These are phyloP conservation scores for Dilophus febrilis DNA, from an alignment of 2,888 invertebrate species.

Conservation along the genomic window DNA sequence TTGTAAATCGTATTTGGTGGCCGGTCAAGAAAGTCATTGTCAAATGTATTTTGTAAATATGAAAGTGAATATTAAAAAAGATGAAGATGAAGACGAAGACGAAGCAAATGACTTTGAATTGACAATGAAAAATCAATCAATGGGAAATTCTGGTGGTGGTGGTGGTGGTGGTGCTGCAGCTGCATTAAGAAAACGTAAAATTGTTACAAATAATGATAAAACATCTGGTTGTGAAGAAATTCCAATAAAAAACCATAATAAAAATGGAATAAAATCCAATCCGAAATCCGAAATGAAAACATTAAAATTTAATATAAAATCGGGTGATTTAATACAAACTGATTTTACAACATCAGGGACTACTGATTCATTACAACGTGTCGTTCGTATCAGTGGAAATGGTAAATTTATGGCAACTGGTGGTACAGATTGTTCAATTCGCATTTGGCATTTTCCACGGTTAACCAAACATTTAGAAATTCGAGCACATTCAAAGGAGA, in stretches of 20 bases:
- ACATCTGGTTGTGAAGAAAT: background rate
- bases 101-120: conserved; percentile 33
- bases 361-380: conserved; percentile 79
- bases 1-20: conserved; percentile 62
- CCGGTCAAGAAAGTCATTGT: conserved; percentile 84
- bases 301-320: conserved; percentile 57
- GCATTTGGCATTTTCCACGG: conserved; percentile 79
- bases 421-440: conserved; percentile 72
- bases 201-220: background rate
- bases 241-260: background rate
- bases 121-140: conserved; percentile 31
- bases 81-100: conserved; percentile 35
- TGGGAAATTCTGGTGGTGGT: conserved; percentile 16
- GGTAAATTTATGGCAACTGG: conserved; percentile 77
- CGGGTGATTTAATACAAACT: conserved; percentile 67
- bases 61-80: too few relatives aligned
- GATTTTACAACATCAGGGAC: conserved; percentile 51
- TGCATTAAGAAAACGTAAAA: background rate
- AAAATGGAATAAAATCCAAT: conserved; percentile 10
- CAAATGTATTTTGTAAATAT: conserved; percentile 61
- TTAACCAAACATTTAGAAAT: conserved; percentile 52
- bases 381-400: conserved; percentile 60
- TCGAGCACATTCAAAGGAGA: conserved; percentile 72
- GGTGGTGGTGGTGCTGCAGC: conserved; percentile 9
- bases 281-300: conserved; percentile 31